phyloP scores from a whole-genome alignment of 37 sponge, comb jelly and placozoan species.

The Theonella swinhoei region DNA sequence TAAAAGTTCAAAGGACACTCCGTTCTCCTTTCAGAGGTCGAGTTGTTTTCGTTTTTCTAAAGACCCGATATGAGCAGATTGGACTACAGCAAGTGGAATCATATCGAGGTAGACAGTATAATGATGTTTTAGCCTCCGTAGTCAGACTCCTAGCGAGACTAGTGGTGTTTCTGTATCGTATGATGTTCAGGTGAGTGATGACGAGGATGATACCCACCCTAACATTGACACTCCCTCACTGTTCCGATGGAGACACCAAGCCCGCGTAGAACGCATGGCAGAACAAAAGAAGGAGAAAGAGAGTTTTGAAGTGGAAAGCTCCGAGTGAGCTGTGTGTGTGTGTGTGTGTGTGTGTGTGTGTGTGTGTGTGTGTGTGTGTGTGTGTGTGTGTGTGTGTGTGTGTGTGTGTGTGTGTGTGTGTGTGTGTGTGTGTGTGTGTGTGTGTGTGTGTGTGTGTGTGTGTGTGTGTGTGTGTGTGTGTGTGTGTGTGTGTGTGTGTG shows the following conservation, averaged over 20 bases:
- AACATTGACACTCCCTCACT: conserved; percentile 98
- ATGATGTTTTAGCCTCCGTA: too few species aligned
- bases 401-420: conserved; percentile 2
- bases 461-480: too few species aligned
- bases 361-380: conserved; percentile 7
- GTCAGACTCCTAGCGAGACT: background rate
- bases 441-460: too few species aligned
- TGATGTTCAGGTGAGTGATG: conserved; percentile 85
- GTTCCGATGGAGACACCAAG: conserved; percentile 97
- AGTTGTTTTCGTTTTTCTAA: too few species aligned
- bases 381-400: conserved; percentile 12
- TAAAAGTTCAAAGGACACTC: background rate
- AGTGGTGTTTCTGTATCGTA: background rate
- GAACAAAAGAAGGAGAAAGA: conserved; percentile 69
- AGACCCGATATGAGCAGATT: conserved; percentile 35
- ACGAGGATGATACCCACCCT: conserved; percentile 99
- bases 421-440: conserved; percentile 55
- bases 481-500: too few species aligned
- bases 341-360: conserved; percentile 22
- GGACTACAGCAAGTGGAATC: conserved; percentile 98
- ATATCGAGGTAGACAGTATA: conserved; percentile 80
- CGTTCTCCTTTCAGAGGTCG: background rate
- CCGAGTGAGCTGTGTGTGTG: background rate
- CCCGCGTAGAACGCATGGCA: conserved; percentile 94
- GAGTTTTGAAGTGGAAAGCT: conserved; percentile 22